Conservation (phyloP, 2,888 invertebrate genomes). For the Drosophila anceps region DNA sequence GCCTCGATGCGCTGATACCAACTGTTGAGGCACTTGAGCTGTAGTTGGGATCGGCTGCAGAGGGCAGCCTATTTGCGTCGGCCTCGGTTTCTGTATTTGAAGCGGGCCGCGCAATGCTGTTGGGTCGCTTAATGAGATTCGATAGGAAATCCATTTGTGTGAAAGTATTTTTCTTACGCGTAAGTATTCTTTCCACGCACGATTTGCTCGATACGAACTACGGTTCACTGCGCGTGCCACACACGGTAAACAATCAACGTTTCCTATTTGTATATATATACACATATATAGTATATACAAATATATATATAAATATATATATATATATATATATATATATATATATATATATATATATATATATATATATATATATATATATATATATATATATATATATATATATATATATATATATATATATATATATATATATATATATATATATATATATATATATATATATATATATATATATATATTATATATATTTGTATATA, state of each 20-base stretch:
- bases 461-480: conserved; percentile 5
- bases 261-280: conserved; percentile 13
- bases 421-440: neutral
- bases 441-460: too few relatives aligned
- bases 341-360: neutral
- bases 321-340: neutral
- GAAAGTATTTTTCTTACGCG: conserved; percentile 34
- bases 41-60: neutral
- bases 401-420: conserved; percentile 6
- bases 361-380: neutral
- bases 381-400: neutral
- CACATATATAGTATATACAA: neutral
- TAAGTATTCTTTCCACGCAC: conserved; percentile 65
- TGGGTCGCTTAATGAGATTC: conserved; percentile 83
- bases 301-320: conserved; percentile 4
- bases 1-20: conserved; percentile 3
- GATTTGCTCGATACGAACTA: conserved; percentile 53
- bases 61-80: neutral
- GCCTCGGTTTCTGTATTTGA: neutral
- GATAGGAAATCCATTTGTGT: conserved; percentile 83
- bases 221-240: conserved; percentile 56
- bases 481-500: neutral
- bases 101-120: conserved; percentile 64
- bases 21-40: conserved; percentile 18
- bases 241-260: conserved; percentile 40